Evolutionary conservation across 2,888 invertebrate genomes (phyloP), one percentile per base, ranked within the genome.

Genomic region (Phania funesta): DNA sequence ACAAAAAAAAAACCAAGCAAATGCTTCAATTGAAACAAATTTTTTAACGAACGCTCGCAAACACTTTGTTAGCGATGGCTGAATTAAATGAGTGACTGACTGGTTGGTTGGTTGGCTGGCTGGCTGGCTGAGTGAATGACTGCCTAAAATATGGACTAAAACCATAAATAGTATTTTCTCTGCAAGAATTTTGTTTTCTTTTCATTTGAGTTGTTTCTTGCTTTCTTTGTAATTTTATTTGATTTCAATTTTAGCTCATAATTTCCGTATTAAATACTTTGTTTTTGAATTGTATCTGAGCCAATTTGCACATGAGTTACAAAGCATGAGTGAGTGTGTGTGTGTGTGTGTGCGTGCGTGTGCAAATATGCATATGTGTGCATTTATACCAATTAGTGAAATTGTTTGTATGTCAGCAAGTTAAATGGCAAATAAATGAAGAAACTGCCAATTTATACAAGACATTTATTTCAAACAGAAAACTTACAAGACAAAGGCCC

Each of bases 381-480:
- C 46, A 6, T 50, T 67, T 71, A 58, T 35, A 78, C 78, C 82
- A 82, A 82, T 82, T 82, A 82, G 78, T 29, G 54, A 77, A 70
- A 75, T 60, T 80, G 79, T 80, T 79, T 83, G 41, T 83, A 52
- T 83, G 79, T 79, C 78, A 76, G 58, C 67, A 24, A 68, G 32
- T 50, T 44, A 71, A 65, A 78, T 71, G 62, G 62, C 67, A 67
- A 67, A 56, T 44, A 60, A 76, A 71, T 80, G 79, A 75, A 76
- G 75, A 74, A 81, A 78, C 77, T 82, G 82, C 82, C 82, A 82
- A 82, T 82, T 82, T 82, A 70, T 74, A 70, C 83, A 35, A 83
- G 64, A 75, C 65, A 75, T 29, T 62, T 70, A 8, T 82, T 71
- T 64, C 41, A 64, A 56, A 52, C 32, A 70, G 16, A 29, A 56